phyloP scores from a whole-genome alignment of 2,797 vertebrate genomes.

The Eulemur coronatus region DNA sequence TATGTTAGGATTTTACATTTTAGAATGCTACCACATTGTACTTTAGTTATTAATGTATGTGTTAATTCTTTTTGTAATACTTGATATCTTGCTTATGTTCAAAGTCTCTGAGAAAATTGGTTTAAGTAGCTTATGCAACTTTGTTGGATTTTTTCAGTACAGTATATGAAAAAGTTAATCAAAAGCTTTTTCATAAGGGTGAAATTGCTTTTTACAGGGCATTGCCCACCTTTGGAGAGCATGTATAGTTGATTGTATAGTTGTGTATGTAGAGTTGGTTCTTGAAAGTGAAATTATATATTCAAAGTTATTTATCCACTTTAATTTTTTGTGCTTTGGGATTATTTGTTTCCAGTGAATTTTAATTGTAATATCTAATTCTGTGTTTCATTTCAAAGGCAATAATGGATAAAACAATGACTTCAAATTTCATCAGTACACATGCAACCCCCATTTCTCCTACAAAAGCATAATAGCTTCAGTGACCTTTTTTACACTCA shows the following conservation, averaged over 20 bases:
- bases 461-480: neutral
- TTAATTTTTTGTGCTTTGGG: slow-evolving; percentile 7
- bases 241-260: neutral
- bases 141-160: neutral
- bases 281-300: neutral
- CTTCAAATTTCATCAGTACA: neutral
- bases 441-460: neutral
- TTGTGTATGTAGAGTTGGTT: neutral
- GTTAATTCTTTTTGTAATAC: slow-evolving; percentile 6
- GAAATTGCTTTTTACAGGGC: neutral
- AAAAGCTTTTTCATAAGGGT: neutral
- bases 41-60: slow-evolving; percentile 3
- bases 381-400: slow-evolving; percentile 36
- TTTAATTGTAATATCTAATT: slow-evolving; percentile 43
- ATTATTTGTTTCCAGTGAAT: slow-evolving; percentile 34
- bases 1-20: slow-evolving; percentile 39
- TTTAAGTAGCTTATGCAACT: neutral
- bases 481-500: neutral
- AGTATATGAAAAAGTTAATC: slow-evolving; percentile 7
- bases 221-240: neutral
- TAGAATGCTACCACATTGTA: neutral
- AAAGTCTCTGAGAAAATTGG: neutral
- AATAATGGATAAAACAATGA: slow-evolving; percentile 27
- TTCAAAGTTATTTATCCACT: neutral
- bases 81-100: slow-evolving; percentile 13